Evolutionary conservation across 2,888 invertebrate species (phyloP), one percentile per base, ranked within the genome.

Genomic region (Diplolepis rosae): DNA sequence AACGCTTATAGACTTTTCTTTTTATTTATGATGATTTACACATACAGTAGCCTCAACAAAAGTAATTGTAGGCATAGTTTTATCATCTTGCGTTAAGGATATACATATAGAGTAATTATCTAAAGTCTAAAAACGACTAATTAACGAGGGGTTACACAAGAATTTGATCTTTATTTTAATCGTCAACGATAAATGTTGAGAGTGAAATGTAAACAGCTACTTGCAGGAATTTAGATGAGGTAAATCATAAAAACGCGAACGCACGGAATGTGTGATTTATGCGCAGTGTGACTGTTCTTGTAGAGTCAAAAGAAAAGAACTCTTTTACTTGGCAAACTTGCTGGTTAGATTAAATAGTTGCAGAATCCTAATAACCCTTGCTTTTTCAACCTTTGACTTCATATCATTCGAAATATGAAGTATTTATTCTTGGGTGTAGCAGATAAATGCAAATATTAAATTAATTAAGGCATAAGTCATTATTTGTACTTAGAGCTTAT

Each of bases 371-470:
- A 39, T 61, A 61, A 22, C 24, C 61, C 24, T 51, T 32, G 22
- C 22, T 39, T n/a, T 61, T 61, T 61, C 35, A 22, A 35, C 39
- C 24, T 18, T 24, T 32, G 24, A 27, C 22, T 39, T 27, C 13
- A 61, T 39, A 24, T 13, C 24, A 61, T 56, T 35, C 32, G 32
- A 56, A 32, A 13, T 5, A 11, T 61, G 24, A 61, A 61, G 35
- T 61, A 22, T 39, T 61, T 39, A 61, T 22, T 61, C 39, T 11
- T 32, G 35, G 32, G 39, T 24, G 24, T 39, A 35, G 56, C 24
- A 13, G 24, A n/a, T 61, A 6, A 61, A 61, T 39, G 56, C 39
- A 61, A 39, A 61, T 61, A 32, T 61, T n/a, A 32, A 61, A 61
- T 61, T 24, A 39, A 39, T 39, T n/a, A 35, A 61, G 56, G 22